A percentile compares a stretch with the other conserved stretches of the same genome.
phyloP scores from a whole-genome alignment of 2,113 vertebrate genomes.

The Apistogramma diplotaenia region DNA sequence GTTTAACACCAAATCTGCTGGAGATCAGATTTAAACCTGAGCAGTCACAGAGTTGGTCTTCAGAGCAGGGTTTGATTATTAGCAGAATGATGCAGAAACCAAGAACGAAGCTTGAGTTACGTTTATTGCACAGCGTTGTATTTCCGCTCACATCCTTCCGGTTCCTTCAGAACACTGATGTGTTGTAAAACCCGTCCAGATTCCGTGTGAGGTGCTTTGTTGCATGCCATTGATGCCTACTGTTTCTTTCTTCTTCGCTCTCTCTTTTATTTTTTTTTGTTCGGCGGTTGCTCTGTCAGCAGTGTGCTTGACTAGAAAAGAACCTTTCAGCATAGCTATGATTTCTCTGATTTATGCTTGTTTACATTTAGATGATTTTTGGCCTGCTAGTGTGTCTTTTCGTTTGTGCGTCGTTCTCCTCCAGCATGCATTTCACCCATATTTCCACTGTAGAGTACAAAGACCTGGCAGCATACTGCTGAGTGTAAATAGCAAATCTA shows the following conservation, averaged over 20 bases:
- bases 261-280: slow-evolving; percentile 23
- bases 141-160: background rate
- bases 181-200: slow-evolving; percentile 20
- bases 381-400: slow-evolving; percentile 22
- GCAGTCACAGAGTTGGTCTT: background rate
- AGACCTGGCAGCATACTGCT: slow-evolving; percentile 8
- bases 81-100: background rate
- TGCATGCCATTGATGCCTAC: slow-evolving; percentile 84
- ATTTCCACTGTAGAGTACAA: slow-evolving; percentile 40
- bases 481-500: slow-evolving; percentile 48
- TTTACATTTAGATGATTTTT: slow-evolving; percentile 51
- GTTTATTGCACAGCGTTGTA: background rate
- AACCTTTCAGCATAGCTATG: slow-evolving; percentile 11
- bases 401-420: slow-evolving; percentile 16
- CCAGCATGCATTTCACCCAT: slow-evolving; percentile 48
- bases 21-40: background rate
- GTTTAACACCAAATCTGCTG: background rate
- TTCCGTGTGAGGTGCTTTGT: slow-evolving; percentile 47
- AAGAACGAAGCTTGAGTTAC: background rate
- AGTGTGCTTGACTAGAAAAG: slow-evolving; percentile 58
- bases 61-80: background rate
- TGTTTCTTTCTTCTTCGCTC: slow-evolving; percentile 13
- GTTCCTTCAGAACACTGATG: slow-evolving; percentile 1
- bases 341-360: slow-evolving; percentile 50
- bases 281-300: slow-evolving; percentile 51